A percentile compares a stretch with the other conserved stretches of the same genome.
Conservation (phyloP, 2,888 invertebrate genomes). For the Caenorhabditis angaria region DNA sequence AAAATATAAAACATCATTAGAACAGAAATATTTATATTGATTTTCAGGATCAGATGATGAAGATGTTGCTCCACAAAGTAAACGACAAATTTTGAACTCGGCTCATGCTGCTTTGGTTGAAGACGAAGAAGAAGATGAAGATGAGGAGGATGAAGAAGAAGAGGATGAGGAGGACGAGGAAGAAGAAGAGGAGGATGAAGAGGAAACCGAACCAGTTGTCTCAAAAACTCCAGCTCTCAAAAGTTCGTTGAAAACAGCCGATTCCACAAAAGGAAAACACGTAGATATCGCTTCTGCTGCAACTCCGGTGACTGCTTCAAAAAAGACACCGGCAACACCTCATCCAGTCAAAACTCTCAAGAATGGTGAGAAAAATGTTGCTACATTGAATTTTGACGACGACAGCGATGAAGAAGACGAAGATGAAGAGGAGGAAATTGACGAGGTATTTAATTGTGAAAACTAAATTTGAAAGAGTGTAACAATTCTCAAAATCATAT, state of each 20-base stretch:
- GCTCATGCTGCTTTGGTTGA: conserved; percentile 39
- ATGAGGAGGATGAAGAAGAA: conserved; percentile 41
- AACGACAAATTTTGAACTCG: conserved; percentile 3
- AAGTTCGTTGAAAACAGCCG: conserved; percentile 37
- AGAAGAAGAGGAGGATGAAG: conserved; percentile 51
- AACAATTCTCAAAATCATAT: not conserved
- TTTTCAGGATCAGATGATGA: conserved; percentile 3
- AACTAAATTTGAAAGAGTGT: not conserved
- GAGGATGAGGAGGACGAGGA: conserved; percentile 48
- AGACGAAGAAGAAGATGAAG: conserved; percentile 48
- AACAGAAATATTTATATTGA: not conserved
- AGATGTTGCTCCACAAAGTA: conserved; percentile 2
- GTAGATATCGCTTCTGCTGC: conserved; percentile 47
- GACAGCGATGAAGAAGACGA: conserved; percentile 49
- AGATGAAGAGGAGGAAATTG: conserved; percentile 43
- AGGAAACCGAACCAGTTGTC: conserved; percentile 44
- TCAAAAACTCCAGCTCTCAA: conserved; percentile 37
- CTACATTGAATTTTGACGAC: conserved; percentile 47
- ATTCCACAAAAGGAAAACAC: conserved; percentile 47
- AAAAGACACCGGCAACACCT: conserved; percentile 56
- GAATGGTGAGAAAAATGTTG: conserved; percentile 15
- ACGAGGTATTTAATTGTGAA: conserved; percentile 15
- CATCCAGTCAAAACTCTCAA: conserved; percentile 47
- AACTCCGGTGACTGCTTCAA: conserved; percentile 53
- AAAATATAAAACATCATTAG: no score